Evolutionary conservation across 2,888 invertebrate species (phyloP).

Genomic region (Acholoe squamosa): DNA sequence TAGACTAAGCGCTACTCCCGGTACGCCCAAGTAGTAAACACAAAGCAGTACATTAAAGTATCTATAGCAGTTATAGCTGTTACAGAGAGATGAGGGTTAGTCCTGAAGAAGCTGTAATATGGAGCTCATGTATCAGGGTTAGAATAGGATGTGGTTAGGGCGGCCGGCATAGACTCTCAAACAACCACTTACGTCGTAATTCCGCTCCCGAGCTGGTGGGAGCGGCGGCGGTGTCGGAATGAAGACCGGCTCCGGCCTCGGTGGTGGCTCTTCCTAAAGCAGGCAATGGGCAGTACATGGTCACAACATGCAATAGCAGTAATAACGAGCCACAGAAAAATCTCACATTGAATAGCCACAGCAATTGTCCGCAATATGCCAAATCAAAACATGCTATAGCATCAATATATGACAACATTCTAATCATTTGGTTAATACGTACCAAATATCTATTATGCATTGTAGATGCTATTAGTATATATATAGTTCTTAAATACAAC

Average conservation of each 20-base stretch:
- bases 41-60: no score
- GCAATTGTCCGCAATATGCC: no score
- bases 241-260: neutral
- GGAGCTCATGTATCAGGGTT: neutral
- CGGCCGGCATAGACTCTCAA: neutral
- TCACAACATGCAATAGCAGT: neutral
- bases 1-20: no score
- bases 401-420: neutral
- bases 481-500: no score
- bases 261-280: conserved; percentile 16
- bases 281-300: conserved; percentile 14
- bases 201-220: conserved; percentile 49
- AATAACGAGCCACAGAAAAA: no score
- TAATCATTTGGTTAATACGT: neutral
- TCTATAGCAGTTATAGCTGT: no score
- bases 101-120: neutral
- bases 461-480: no score
- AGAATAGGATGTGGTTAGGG: neutral
- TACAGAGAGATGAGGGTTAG: neutral
- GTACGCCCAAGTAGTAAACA: no score
- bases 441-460: neutral
- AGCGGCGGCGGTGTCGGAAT: conserved; percentile 50
- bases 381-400: no score
- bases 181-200: conserved; percentile 30
- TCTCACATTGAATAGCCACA: no score